A percentile compares a stretch with the other conserved stretches of the same genome.
Evolutionary conservation across 2,797 vertebrate genomes (phyloP).

Genomic region (Pogoniulus pusillus): DNA sequence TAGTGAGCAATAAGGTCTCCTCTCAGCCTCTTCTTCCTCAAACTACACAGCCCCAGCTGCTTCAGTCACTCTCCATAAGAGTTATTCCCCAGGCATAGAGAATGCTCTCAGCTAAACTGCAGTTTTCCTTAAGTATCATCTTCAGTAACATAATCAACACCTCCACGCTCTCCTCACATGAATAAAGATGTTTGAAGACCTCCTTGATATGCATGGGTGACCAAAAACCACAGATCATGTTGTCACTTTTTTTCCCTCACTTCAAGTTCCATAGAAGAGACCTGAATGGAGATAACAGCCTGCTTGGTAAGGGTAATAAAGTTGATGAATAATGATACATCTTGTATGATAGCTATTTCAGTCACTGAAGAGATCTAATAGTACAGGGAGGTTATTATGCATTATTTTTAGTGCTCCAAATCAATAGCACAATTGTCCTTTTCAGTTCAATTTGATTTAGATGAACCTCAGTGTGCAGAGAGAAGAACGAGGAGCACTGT

Average conservation of each 20-base stretch:
- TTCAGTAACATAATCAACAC: background rate
- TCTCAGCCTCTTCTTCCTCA: too few species aligned
- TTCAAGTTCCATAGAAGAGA: slow-evolving; percentile 8
- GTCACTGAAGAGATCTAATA: slow-evolving; percentile 55
- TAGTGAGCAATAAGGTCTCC: too few species aligned
- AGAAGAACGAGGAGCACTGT: slow-evolving; percentile 50
- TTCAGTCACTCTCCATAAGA: too few species aligned
- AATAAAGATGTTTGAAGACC: background rate
- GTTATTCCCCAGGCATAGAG: too few species aligned
- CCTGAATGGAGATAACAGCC: slow-evolving; percentile 39
- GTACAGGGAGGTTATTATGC: slow-evolving; percentile 56
- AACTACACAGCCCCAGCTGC: too few species aligned
- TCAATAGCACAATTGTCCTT: slow-evolving; percentile 68
- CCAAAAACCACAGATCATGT: background rate
- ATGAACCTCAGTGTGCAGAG: slow-evolving; percentile 33
- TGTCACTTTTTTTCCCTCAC: slow-evolving; percentile 34
- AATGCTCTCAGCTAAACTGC: background rate
- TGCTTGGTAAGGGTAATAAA: slow-evolving; percentile 33
- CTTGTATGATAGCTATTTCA: slow-evolving; percentile 49
- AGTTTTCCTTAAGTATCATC: background rate
- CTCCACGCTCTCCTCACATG: background rate
- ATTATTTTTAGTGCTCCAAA: slow-evolving; percentile 68
- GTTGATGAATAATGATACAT: slow-evolving; percentile 61
- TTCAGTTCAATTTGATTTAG: slow-evolving; percentile 66
- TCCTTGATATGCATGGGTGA: background rate